Evolutionary conservation across 1,140 invertebrate genomes (phyloP).

Genomic region (Subanguina moxae): DNA sequence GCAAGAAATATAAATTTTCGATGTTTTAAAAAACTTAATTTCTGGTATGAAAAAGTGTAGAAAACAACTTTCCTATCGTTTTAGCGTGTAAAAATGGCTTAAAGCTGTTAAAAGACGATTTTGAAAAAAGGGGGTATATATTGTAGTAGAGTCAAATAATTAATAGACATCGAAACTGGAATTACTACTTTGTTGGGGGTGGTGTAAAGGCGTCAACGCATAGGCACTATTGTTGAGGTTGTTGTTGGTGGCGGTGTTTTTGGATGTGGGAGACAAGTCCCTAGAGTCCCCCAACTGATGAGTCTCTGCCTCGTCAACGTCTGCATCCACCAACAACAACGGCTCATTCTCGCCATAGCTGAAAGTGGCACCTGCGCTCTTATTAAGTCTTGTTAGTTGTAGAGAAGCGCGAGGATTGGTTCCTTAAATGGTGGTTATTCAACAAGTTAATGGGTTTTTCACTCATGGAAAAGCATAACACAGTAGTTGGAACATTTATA

Average conservation of each 20-base stretch:
- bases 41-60: too few relatives aligned
- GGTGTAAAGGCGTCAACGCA: not conserved
- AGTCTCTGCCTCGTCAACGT: slow-evolving; percentile 17
- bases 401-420: not conserved
- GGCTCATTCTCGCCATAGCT: slow-evolving; percentile 29
- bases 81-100: too few relatives aligned
- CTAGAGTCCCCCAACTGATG: slow-evolving; percentile 17
- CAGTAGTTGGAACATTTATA: too few relatives aligned
- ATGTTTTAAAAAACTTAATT: too few relatives aligned
- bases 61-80: too few relatives aligned
- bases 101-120: too few relatives aligned
- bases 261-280: not conserved
- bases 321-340: slow-evolving; percentile 23
- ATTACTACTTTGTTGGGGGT: not conserved
- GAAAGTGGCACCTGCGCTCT: not conserved
- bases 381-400: not conserved
- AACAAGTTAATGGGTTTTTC: too few relatives aligned
- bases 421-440: too few relatives aligned
- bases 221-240: slow-evolving; percentile 7
- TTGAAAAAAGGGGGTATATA: too few relatives aligned
- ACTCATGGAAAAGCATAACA: too few relatives aligned
- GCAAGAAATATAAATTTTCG: too few relatives aligned
- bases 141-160: too few relatives aligned
- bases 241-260: slow-evolving; percentile 8
- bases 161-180: not conserved